These are phyloP conservation scores for Paradoxurus hermaphroditus DNA, from an alignment of 2,113 vertebrate species.

Conservation along the genomic window DNA sequence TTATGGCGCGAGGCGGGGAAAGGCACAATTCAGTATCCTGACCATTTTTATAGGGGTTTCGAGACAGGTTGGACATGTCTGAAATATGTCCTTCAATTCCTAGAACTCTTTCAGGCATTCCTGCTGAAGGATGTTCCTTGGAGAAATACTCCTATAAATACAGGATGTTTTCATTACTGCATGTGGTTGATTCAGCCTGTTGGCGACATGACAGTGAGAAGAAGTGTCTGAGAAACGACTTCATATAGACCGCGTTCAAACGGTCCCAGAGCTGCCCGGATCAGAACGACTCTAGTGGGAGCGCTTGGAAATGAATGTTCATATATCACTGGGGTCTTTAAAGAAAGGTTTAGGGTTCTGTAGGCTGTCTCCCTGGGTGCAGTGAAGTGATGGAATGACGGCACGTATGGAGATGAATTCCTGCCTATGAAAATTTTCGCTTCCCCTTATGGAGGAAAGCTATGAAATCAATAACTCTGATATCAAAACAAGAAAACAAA, in stretches of 20 bases:
- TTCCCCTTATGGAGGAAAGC: conserved; percentile 50
- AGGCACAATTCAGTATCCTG: conserved; percentile 71
- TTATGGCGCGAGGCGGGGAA: conserved; percentile 61
- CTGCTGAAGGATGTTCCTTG: conserved; percentile 60
- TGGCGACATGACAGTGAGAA: conserved; percentile 78
- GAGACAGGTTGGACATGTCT: conserved; percentile 74
- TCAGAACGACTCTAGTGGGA: conserved; percentile 79
- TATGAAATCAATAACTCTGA: conserved; percentile 53
- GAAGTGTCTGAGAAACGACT: conserved; percentile 82
- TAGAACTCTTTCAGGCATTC: conserved; percentile 62
- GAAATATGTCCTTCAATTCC: conserved; percentile 77
- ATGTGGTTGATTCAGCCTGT: conserved; percentile 77
- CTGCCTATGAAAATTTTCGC: conserved; percentile 53
- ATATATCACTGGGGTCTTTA: conserved; percentile 80
- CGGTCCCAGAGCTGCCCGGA: conserved; percentile 74
- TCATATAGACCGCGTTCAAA: conserved; percentile 80
- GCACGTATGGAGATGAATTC: background rate
- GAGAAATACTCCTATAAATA: conserved; percentile 80
- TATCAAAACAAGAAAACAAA: conserved; percentile 15
- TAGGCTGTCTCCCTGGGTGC: conserved; percentile 45
- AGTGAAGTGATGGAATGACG: background rate
- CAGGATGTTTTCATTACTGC: conserved; percentile 72
- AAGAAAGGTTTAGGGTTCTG: conserved; percentile 70
- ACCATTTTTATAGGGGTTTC: conserved; percentile 71
- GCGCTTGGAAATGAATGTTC: conserved; percentile 73